phyloP scores from a whole-genome alignment of 2,888 invertebrate species.

The Cephus sareptanus region DNA sequence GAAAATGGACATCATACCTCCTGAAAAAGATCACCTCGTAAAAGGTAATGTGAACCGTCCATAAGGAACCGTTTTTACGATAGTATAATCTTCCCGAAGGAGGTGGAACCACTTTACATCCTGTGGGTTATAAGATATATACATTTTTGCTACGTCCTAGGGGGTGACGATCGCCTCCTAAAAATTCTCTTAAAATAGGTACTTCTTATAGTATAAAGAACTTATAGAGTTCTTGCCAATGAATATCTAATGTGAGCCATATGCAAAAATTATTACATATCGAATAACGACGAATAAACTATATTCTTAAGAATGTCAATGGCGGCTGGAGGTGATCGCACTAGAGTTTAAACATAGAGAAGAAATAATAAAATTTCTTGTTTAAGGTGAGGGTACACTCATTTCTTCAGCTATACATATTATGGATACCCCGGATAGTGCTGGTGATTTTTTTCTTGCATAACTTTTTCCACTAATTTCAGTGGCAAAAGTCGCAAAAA shows the following conservation, averaged over 20 bases:
- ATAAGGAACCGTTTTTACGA: neutral
- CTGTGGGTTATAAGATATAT: neutral
- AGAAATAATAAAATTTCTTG: neutral
- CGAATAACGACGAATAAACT: neutral
- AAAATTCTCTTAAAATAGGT: neutral
- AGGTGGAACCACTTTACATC: neutral
- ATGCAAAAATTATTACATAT: neutral
- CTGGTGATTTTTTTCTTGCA: too few relatives aligned
- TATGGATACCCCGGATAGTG: too few relatives aligned
- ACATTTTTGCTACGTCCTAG: neutral
- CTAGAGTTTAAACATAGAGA: neutral
- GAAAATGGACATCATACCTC: slow-evolving; percentile 93
- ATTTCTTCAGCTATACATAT: too few relatives aligned
- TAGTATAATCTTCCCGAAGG: neutral
- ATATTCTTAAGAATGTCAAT: neutral
- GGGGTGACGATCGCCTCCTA: neutral
- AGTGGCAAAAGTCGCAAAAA: too few relatives aligned
- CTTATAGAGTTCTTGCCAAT: neutral
- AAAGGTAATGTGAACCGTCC: neutral
- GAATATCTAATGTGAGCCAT: neutral
- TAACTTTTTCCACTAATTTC: too few relatives aligned
- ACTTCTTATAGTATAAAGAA: neutral
- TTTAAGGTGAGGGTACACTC: neutral
- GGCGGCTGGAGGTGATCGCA: neutral
- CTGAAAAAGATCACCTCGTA: slow-evolving; percentile 45